Conservation (phyloP, 2,888 invertebrate genomes). For the Lycophotia porphyrea region DNA sequence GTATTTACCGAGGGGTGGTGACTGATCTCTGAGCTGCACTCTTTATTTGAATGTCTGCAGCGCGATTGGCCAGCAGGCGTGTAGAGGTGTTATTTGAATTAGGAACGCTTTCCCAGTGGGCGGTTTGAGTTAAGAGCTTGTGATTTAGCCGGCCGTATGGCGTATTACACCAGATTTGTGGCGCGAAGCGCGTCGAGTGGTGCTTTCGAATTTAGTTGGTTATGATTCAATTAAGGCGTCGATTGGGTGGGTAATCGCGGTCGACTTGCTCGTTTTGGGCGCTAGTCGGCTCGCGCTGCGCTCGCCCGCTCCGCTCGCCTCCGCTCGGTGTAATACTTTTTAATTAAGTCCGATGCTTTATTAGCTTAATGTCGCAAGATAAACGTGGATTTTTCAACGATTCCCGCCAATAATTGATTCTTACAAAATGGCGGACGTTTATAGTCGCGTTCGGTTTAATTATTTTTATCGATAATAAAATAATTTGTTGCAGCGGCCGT, state of each 20-base stretch:
- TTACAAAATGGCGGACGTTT: constrained; percentile 73
- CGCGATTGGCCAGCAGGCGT: constrained; percentile 78
- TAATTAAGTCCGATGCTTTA: constrained; percentile 91
- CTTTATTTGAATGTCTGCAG: constrained; percentile 77
- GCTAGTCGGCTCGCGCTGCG: constrained; percentile 71
- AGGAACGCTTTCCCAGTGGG: constrained; percentile 85
- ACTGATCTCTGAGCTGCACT: constrained; percentile 74
- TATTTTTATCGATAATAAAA: constrained; percentile 81
- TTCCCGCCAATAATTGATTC: constrained; percentile 78
- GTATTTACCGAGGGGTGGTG: constrained; percentile 76
- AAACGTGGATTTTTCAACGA: constrained; percentile 78
- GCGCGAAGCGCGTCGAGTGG: constrained; percentile 71
- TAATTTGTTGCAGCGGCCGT: constrained; percentile 71
- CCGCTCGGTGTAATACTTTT: constrained; percentile 81
- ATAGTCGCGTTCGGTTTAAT: constrained; percentile 68
- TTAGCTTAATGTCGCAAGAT: constrained; percentile 87
- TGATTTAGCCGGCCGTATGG: constrained; percentile 85
- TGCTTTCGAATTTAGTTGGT: constrained; percentile 82
- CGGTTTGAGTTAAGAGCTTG: constrained; percentile 82
- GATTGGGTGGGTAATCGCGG: constrained; percentile 80
- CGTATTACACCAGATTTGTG: constrained; percentile 80
- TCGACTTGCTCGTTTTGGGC: constrained; percentile 80
- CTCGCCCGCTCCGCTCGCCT: constrained; percentile 72
- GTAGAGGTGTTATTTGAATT: constrained; percentile 85
- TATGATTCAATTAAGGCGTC: constrained; percentile 87